A percentile compares a stretch with the other conserved stretches of the same genome.
Conservation (phyloP, 2,888 invertebrate species). For the Ophion obscuratus region DNA sequence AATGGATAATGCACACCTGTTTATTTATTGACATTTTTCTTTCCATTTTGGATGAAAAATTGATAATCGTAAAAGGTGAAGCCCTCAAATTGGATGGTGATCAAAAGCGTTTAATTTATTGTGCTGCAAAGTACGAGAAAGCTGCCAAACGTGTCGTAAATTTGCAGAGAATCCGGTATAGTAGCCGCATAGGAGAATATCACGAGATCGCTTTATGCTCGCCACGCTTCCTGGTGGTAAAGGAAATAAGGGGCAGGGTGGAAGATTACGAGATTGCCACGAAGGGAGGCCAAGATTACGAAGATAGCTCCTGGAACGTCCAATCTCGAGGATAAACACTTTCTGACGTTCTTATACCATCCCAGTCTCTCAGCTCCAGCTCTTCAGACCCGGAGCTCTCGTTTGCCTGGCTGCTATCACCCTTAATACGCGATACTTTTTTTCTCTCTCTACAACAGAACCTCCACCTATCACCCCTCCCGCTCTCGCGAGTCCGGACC, state of each 20-base stretch:
- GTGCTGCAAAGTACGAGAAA: constrained; percentile 2
- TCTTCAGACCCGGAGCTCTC: constrained; percentile 37
- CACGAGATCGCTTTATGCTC: constrained; percentile 69
- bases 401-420: constrained; percentile 28
- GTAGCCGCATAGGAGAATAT: constrained; percentile 19
- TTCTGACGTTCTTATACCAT: constrained; percentile 79
- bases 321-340: constrained; percentile 84
- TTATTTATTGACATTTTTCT: too few species aligned
- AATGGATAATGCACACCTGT: too few species aligned
- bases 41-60: not conserved
- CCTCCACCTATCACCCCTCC: constrained; percentile 10
- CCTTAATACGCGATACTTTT: constrained; percentile 39
- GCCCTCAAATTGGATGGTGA: not conserved
- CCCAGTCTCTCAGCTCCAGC: constrained; percentile 51
- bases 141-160: constrained; percentile 23
- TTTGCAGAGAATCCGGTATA: not conserved
- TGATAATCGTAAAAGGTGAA: not conserved
- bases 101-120: not conserved
- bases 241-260: constrained; percentile 70
- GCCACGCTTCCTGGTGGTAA: constrained; percentile 70
- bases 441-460: constrained; percentile 30
- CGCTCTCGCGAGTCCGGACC: constrained; percentile 11
- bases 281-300: constrained; percentile 77
- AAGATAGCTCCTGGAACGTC: constrained; percentile 82
- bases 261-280: constrained; percentile 83